Evolutionary conservation across 2,113 vertebrate species (phyloP).

Genomic region (Gulo gulo): DNA sequence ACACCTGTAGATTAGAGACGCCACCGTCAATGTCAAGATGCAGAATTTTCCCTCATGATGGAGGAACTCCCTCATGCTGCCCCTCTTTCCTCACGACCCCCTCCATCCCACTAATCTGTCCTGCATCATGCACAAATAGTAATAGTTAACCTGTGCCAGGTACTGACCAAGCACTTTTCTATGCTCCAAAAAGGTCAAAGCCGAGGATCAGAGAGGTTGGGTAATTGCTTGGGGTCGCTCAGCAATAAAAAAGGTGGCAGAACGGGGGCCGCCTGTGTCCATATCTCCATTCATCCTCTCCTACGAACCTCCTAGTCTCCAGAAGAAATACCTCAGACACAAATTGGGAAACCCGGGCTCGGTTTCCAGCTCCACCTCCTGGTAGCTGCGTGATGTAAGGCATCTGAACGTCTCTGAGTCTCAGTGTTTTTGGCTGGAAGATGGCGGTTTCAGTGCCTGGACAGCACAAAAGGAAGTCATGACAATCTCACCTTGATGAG

Average conservation of each 20-base stretch:
- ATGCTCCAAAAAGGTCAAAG: background rate
- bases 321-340: background rate
- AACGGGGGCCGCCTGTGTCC: too few relatives aligned
- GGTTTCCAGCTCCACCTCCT: accelerated
- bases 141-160: accelerated
- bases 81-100: background rate
- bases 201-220: background rate
- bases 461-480: accelerated
- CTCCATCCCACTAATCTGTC: accelerated
- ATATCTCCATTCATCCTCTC: background rate
- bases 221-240: background rate
- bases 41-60: too few relatives aligned
- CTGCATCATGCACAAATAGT: background rate
- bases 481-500: background rate
- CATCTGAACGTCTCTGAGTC: background rate
- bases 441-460: background rate
- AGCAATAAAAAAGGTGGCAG: background rate
- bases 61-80: background rate
- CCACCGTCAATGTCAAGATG: accelerated
- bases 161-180: background rate
- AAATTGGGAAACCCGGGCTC: background rate
- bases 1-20: accelerated
- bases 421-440: background rate
- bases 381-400: background rate
- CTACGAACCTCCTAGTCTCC: accelerated